A percentile compares a stretch with the other conserved stretches of the same genome.
phyloP scores from a whole-genome alignment of 1,140 invertebrate genomes.

The Araneus ventricosus region DNA sequence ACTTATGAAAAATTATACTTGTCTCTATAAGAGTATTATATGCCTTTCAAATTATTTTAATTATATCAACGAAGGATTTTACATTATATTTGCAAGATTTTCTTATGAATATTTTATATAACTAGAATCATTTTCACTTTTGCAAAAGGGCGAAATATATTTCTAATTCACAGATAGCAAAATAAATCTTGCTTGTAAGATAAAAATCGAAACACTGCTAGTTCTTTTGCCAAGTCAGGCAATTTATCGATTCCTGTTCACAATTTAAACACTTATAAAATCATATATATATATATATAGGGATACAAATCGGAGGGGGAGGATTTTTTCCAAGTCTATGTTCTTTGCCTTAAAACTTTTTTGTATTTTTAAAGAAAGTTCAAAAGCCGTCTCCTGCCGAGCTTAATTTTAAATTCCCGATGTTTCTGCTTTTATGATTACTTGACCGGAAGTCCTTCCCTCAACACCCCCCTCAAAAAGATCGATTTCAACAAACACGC shows the following conservation, averaged over 20 bases:
- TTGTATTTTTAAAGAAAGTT: slow-evolving; percentile 12
- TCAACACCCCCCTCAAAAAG: not conserved
- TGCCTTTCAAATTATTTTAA: too few species aligned
- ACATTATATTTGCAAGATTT: too few species aligned
- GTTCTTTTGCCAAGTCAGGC: not conserved
- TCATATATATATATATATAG: not conserved
- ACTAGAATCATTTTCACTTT: too few species aligned
- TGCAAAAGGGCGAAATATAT: too few species aligned
- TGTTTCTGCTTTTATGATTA: slow-evolving; percentile 20
- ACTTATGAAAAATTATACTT: too few species aligned
- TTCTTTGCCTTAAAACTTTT: not conserved
- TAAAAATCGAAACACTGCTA: not conserved
- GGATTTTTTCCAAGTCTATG: too few species aligned
- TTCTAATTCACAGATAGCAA: not conserved
- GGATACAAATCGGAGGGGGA: not conserved
- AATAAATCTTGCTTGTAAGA: not conserved
- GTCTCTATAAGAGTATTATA: too few species aligned
- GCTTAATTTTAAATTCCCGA: slow-evolving; percentile 68
- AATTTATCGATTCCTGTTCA: not conserved
- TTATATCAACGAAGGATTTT: too few species aligned
- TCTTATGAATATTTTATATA: too few species aligned
- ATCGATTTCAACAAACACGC: slow-evolving; percentile 56
- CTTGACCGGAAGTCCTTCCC: slow-evolving; percentile 65
- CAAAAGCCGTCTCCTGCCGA: slow-evolving; percentile 1
- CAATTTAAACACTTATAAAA: not conserved